Evolutionary conservation across 1,140 invertebrate genomes (phyloP), one percentile per base, ranked within the genome.

Genomic region (Camponotus pennsylvanicus): DNA sequence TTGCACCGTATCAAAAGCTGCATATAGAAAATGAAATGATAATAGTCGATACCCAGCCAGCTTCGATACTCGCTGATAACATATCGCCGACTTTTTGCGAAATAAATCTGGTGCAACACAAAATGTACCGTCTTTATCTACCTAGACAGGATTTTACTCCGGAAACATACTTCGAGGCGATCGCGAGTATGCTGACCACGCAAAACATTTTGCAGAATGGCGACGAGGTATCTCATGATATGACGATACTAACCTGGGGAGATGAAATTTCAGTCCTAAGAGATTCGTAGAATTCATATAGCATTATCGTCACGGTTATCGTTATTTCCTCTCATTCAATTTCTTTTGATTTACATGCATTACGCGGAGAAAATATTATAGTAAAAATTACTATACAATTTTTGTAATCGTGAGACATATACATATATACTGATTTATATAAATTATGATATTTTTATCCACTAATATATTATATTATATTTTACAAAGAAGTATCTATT

Each of bases 61-160:
- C 96, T 1, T 96, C 96, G 71, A 86, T 93, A 73, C 91, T 95
- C 0, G 66, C 52, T 9, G 76, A 71, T 6, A 66, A 87, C 3
- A 92, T 90, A 9, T 27, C 83, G 2, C 59, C 89, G 55, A 91
- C 91, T 34, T 75, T 86, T 5, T 95, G 94, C 85, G 93, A 95
- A 63, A 92, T 93, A 27, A 89, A 92, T 71, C 84, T 88, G 13
- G 86, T 96, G 37, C 82, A 93, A 4, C 96, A 97, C 84, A 94
- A 96, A 27, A 95, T 97, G 85, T 98, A 97, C 91, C 96, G 97
- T 67, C 94, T 96, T 89, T 97, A 96, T 88, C 90, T 97, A 45
- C 91, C 95, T 2, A 96, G 96, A 89, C 93, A 94, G 64, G 96
- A 97, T 91, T 96, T 96, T 77, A 95, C 92, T 34, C 85, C 92